Conservation (phyloP, 2,113 vertebrate genomes). For the Cebus imitator region DNA sequence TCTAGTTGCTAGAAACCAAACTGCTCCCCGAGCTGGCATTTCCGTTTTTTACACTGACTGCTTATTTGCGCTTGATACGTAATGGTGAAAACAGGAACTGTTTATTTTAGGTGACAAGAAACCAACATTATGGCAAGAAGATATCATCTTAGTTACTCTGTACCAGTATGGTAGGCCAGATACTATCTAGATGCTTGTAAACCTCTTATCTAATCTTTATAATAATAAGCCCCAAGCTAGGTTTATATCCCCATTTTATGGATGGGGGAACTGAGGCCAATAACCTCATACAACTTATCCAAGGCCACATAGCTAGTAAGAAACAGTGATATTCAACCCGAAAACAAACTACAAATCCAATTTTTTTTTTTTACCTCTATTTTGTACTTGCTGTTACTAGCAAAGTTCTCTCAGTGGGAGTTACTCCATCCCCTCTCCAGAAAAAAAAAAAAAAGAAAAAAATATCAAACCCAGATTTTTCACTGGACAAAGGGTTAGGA, state of each 20-base stretch:
- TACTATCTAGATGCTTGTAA: not conserved
- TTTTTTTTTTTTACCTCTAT: not conserved
- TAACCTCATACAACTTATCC: not conserved
- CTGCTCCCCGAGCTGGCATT: not conserved
- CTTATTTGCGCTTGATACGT: not conserved
- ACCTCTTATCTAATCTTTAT: not conserved
- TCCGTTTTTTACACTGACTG: not conserved
- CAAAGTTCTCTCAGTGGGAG: not conserved
- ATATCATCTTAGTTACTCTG: not conserved
- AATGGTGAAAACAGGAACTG: not conserved
- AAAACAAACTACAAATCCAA: not conserved
- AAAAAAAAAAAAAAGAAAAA: not conserved
- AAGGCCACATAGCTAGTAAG: not conserved
- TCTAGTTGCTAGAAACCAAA: not conserved
- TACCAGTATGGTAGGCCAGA: rapidly evolving
- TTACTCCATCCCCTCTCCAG: not conserved
- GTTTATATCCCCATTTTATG: not conserved
- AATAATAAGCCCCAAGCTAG: not conserved
- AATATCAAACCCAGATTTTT: not conserved
- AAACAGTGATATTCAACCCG: not conserved
- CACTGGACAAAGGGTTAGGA: constrained; percentile 36
- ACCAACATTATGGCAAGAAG: not conserved
- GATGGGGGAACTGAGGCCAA: not conserved
- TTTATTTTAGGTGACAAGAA: not conserved
- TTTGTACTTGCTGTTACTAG: not conserved